These are phyloP conservation scores for Agrilus mali DNA, from an alignment of 2,888 invertebrate genomes.

Conservation along the genomic window DNA sequence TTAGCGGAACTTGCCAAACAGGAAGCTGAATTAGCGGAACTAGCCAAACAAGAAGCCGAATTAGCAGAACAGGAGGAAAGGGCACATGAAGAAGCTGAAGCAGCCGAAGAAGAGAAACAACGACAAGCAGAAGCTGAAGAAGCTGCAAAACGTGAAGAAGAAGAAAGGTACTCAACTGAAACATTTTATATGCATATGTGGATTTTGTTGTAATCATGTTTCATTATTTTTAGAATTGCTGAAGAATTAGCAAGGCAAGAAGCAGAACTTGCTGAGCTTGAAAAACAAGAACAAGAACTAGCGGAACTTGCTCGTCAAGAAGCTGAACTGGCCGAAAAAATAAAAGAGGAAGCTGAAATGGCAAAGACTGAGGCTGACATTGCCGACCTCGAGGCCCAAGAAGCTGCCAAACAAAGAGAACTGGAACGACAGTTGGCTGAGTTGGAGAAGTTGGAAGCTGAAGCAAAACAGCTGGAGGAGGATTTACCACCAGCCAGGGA, in stretches of 20 bases:
- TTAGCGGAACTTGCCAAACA: constrained; percentile 31
- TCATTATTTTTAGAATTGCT: constrained; percentile 35
- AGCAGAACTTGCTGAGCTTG: not conserved
- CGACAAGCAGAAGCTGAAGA: constrained; percentile 10
- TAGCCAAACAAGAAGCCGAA: constrained; percentile 20
- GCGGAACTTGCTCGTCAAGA: constrained; percentile 29
- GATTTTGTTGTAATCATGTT: too few relatives aligned
- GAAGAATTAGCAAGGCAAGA: not conserved
- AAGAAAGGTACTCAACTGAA: constrained; percentile 28
- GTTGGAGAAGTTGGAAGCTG: constrained; percentile 22
- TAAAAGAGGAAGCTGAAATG: constrained; percentile 20
- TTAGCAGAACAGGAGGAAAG: constrained; percentile 20
- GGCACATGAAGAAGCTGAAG: too few relatives aligned
- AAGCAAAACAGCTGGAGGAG: constrained; percentile 20
- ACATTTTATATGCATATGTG: constrained; percentile 15
- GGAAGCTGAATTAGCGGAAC: constrained; percentile 51
- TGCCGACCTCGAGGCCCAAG: constrained; percentile 21
- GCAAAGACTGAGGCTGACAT: constrained; percentile 23
- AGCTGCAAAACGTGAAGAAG: not conserved
- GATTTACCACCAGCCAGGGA: constrained; percentile 30
- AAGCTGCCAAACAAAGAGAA: constrained; percentile 11
- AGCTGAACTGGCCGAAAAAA: constrained; percentile 45
- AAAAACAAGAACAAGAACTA: constrained; percentile 5
- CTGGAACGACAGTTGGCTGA: constrained; percentile 23
- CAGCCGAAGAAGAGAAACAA: constrained; percentile 16